Conservation (phyloP, 2,797 vertebrate species). For the Cyprinodon diabolis region DNA sequence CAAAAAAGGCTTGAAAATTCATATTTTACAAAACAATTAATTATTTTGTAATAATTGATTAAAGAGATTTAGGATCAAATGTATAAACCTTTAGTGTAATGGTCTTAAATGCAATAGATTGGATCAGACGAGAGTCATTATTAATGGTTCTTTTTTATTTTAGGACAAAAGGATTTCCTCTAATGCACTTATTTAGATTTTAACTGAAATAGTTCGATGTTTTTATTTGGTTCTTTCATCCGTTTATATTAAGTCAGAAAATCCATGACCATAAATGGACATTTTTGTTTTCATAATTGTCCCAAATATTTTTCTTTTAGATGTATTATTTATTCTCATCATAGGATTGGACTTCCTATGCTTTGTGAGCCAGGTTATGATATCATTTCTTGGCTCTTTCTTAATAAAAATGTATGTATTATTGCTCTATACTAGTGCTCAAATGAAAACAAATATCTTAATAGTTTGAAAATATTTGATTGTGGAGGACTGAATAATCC, state of each 20-base stretch:
- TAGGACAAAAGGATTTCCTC: not conserved
- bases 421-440: too few relatives aligned
- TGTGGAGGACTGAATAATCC: slow-evolving; percentile 16
- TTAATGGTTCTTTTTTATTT: not conserved
- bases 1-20: not conserved
- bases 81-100: too few relatives aligned
- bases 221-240: too few relatives aligned
- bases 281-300: not conserved
- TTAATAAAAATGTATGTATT: too few relatives aligned
- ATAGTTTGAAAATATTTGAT: not conserved
- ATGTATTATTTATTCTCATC: not conserved
- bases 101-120: too few relatives aligned
- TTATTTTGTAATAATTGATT: too few relatives aligned
- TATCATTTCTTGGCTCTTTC: too few relatives aligned
- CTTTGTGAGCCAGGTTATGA: too few relatives aligned
- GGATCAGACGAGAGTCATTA: too few relatives aligned
- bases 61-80: too few relatives aligned
- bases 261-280: not conserved
- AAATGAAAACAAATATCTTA: too few relatives aligned
- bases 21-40: not conserved
- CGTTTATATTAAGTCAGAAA: not conserved
- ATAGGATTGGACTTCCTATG: not conserved
- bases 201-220: too few relatives aligned
- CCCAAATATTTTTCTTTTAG: not conserved
- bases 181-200: not conserved